phyloP scores from a whole-genome alignment of 2,888 invertebrate species.

The Aporophyla nigra region DNA sequence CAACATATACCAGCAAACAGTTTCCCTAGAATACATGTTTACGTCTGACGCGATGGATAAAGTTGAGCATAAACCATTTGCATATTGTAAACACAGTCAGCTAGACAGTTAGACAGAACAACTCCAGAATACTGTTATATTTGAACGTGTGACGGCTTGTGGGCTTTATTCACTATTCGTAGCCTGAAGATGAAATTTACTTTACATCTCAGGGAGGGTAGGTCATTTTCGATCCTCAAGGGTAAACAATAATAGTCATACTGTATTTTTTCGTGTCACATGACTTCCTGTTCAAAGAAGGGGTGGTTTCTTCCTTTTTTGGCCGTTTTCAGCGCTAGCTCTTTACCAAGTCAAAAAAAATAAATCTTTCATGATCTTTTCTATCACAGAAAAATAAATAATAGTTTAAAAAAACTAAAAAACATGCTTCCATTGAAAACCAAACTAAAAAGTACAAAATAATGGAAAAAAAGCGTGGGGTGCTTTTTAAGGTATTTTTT shows the following conservation, averaged over 20 bases:
- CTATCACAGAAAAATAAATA: too few species aligned
- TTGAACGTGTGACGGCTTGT: constrained; percentile 25
- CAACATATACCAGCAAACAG: constrained; percentile 3
- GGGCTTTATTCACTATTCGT: constrained; percentile 22
- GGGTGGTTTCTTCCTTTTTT: not conserved
- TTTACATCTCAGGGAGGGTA: not conserved
- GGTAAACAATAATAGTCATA: not conserved
- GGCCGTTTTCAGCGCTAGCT: not conserved
- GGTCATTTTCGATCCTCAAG: not conserved
- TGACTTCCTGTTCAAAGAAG: not conserved
- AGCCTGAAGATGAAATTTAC: not conserved
- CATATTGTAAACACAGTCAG: constrained; percentile 59
- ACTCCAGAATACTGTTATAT: constrained; percentile 36
- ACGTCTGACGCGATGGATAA: constrained; percentile 32
- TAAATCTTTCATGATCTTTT: not conserved
- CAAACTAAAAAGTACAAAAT: too few species aligned
- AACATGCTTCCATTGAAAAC: too few species aligned
- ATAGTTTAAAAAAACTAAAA: too few species aligned
- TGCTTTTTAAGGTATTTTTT: too few species aligned
- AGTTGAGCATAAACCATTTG: constrained; percentile 58
- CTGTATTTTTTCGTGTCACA: not conserved
- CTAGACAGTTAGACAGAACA: constrained; percentile 44
- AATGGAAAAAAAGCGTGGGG: too few species aligned
- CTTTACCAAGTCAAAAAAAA: too few species aligned
- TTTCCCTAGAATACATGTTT: not conserved